A percentile compares a stretch with the other conserved stretches of the same genome.
phyloP scores from a whole-genome alignment of 1,140 invertebrate species.

The Drosophila grimshawi region DNA sequence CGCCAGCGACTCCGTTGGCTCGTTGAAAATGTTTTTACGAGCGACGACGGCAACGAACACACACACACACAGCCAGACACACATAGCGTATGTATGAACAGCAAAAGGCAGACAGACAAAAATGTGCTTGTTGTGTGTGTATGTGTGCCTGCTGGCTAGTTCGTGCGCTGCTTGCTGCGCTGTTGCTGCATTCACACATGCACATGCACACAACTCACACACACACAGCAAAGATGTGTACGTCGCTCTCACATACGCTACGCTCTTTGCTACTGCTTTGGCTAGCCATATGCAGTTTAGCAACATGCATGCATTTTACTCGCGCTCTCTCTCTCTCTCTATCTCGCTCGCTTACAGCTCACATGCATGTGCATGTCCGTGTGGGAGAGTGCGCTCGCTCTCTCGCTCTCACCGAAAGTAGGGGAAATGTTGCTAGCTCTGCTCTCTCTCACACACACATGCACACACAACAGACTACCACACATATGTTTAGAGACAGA shows the following conservation, averaged over 20 bases:
- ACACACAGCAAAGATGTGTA: constrained; percentile 9
- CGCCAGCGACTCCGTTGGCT: constrained; percentile 79
- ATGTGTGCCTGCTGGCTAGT: constrained; percentile 14
- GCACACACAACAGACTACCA: background rate
- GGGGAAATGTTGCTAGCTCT: constrained; percentile 47
- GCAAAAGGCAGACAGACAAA: constrained; percentile 66
- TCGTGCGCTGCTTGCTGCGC: constrained; percentile 43
- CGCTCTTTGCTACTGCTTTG: constrained; percentile 7
- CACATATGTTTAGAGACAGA: constrained; percentile 16
- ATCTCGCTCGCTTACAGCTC: background rate
- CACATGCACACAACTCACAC: constrained; percentile 39
- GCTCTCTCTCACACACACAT: background rate
- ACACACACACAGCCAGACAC: constrained; percentile 28
- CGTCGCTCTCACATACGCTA: constrained; percentile 35
- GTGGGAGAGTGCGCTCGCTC: constrained; percentile 8
- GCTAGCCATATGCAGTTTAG: constrained; percentile 43
- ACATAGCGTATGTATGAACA: constrained; percentile 9
- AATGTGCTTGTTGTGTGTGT: constrained; percentile 26
- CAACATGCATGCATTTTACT: constrained; percentile 31
- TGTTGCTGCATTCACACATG: constrained; percentile 53
- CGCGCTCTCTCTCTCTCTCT: constrained; percentile 20
- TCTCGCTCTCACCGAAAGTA: constrained; percentile 53
- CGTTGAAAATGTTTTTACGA: constrained; percentile 80
- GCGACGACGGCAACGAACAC: constrained; percentile 56
- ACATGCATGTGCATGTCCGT: constrained; percentile 16